Base-by-base conservation (phyloP, 2,113 vertebrate species). In the Scomber colias region DNA sequence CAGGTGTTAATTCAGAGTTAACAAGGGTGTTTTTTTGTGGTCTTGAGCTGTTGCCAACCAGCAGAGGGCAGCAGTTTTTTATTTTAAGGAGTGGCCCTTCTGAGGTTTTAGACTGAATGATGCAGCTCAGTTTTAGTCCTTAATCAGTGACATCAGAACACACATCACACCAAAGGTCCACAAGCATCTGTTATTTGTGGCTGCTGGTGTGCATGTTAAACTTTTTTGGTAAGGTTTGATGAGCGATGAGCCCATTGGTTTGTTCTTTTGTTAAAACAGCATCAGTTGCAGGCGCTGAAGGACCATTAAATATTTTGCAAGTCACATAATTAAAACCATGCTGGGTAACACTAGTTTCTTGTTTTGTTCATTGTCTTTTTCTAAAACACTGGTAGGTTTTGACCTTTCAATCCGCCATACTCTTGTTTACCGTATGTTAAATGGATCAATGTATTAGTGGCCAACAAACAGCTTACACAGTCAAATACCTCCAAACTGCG, bases 61-160 rank as follows among this genome's bases (percentile, higher is more conserved):
- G 85, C 71, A 93, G 91, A 85, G 63, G 90, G 92, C 84, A 76
- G 86, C 78, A 62, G 57, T 27, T 66, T 75, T 71, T 56, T 13
- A 87, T 24, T 72, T 89, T 77, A 77, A 10, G 51, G 8, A 71
- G 13, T 27, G 59, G 72, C 44, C 11, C 40, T 60, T 5, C 16
- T 27, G 19, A 59, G 56, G 5, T 30, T 31, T 6, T 50, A 30
- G 24, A 21, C 14, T 72, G 9, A 65, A 30, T 44, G 13, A 19
- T 66, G 11, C 46, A 46, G 35, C n/a, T 49, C 46, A 56, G 10
- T 40, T 27, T 40, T 40, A 40, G 35, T 40, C 35, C 21, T 61
- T 31, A 19, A n/a, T 4, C 7, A 21, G 31, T 2, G 9, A 40
- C 35, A 40, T 40, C 35, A 35, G 5, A 35, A 35, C 31, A 40